Evolutionary conservation across 1,140 invertebrate genomes (phyloP), one percentile per base, ranked within the genome.

Genomic region (Anastatus disparis): DNA sequence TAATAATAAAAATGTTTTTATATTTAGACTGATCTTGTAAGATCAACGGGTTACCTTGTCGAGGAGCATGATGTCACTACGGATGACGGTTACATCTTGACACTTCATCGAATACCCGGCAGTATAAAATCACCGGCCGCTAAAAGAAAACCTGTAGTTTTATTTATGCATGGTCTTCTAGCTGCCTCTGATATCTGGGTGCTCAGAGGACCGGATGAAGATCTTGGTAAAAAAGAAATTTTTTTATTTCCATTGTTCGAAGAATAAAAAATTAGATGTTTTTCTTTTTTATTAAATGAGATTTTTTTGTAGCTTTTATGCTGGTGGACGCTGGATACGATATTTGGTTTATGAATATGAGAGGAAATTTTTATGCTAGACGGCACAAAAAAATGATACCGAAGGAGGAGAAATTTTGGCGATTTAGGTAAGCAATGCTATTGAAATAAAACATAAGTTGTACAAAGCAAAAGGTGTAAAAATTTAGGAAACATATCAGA

Each of bases 281-380:
- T 42, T 29, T 48, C 6, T 27, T 31, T 50, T 64, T 13, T 10
- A 9, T 35, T 35, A 6, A n/a, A n/a, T 48, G 29, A 22, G 29
- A 66, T 46, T 62, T 73, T 79, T 67, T 75, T 78, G 61, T 71
- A 88, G 90, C 86, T 2, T 91, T 88, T 74, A 74, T 88, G n/a
- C 77, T 92, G 22, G 87, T 89, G 0, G 88, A 91, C 71, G 75
- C 81, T 69, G 90, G 89, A 3, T 92, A 90, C 71, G 92, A 93
- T 75, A 90, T 93, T 2, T 93, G 92, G 92, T 74, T 92, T 73
- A 87, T 90, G 4, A 95, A 93, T 77, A 84, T 85, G 15, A 83
- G 92, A 15, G 91, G 92, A 6, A 92, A 91, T 73, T 87, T 86
- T 53, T 91, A 92, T 75, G 90, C 90, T 0, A 81, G 84, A 13